Base-by-base conservation (phyloP, 2,113 vertebrate species). In the Ceyx margarethae region DNA sequence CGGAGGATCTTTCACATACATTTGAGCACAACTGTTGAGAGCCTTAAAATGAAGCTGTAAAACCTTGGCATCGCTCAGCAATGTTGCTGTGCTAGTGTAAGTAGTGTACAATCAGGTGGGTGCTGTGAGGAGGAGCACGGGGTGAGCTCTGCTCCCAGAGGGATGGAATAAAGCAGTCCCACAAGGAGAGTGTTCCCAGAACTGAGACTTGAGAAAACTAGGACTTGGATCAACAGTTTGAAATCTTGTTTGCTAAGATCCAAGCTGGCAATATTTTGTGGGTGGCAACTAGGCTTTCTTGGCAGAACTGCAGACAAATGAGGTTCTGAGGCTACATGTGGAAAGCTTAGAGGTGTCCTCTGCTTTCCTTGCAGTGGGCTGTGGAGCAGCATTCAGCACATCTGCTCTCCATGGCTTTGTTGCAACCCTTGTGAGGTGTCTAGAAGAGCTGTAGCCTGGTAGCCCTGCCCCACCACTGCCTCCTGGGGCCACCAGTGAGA, bases 21-120 rank as follows among this genome's bases (percentile, higher is more conserved):
- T 74, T 82, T 56, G 85, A 90, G 62, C 87, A 80, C 87, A 90
- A 87, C 77, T 87, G 80, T 66, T 69, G 93, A 95, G 87, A 35
- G 77, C 65, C 80, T 93, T 69, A 64, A 93, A 95, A 92, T 88
- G 14, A 90, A 81, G 90, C 77, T 67, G 80, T 94, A 92, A 92
- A 93, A 84, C 71, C 73, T 74, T 91, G 91, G 48, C 84, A 67
- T 87, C 5, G 11, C 25, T 67, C 66, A 53, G 79, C 69, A 35
- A 15, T 79, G 87, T 87, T 91, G 67, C 81, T 66, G 65, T 11
- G 7, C 26, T 50, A 5, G 74, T 71, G 91, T 80, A 92, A 96
- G 85, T 69, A 85, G 91, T 72, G 42, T 85, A 48, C 76, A 87
- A 62, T 73, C 33, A 61, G 79, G 51, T 37, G 72, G 86, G 46